A percentile compares a stretch with the other conserved stretches of the same genome.
Evolutionary conservation across 2,113 vertebrate species (phyloP).

Genomic region (Microcebus griseorufus): DNA sequence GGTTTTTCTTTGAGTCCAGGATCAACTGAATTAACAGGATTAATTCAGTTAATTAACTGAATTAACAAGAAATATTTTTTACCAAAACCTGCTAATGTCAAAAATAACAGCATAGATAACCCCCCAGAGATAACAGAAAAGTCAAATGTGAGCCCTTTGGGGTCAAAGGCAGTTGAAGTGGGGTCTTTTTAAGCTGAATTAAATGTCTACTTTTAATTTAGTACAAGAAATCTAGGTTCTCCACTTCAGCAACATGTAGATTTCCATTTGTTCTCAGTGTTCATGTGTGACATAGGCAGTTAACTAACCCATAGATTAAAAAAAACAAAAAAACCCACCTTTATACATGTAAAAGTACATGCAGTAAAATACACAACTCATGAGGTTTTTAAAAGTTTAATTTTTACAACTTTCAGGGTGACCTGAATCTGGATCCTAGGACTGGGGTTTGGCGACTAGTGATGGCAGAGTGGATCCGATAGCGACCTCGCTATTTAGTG

Average conservation of each 20-base stretch:
- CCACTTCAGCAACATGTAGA: background rate
- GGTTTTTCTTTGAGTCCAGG: background rate
- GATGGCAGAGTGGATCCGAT: background rate
- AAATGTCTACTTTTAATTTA: background rate
- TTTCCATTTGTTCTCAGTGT: slow-evolving; percentile 3
- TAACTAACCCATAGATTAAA: background rate
- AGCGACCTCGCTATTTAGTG: background rate
- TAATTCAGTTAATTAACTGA: too few species aligned
- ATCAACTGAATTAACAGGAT: background rate
- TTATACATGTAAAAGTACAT: background rate
- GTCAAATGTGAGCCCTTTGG: background rate
- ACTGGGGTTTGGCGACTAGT: background rate
- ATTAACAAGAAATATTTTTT: slow-evolving; percentile 7
- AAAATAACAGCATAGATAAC: background rate
- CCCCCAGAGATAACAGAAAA: background rate
- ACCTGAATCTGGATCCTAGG: background rate
- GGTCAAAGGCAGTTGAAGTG: background rate
- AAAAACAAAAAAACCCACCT: background rate
- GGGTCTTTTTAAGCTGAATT: background rate
- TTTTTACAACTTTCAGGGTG: background rate
- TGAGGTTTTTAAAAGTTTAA: background rate
- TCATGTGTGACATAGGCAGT: background rate
- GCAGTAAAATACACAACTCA: background rate
- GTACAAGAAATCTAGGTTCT: background rate
- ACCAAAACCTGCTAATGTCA: background rate